Evolutionary conservation across 2,888 invertebrate species (phyloP).

Genomic region (Troilus luridus): DNA sequence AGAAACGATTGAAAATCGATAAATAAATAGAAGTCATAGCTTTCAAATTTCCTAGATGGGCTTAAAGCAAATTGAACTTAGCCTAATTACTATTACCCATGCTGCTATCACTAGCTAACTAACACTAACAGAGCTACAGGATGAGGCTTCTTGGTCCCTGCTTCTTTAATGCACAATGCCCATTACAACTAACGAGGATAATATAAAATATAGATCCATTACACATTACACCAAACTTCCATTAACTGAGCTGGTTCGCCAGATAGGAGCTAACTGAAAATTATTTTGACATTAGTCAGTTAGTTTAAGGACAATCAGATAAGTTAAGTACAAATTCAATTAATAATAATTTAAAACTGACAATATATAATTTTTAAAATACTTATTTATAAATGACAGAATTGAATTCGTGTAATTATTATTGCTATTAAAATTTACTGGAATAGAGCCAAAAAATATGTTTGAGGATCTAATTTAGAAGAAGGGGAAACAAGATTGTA

Average conservation of each 20-base stretch:
- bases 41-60: not conserved
- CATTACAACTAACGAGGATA: slow-evolving; percentile 30
- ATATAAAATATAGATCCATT: slow-evolving; percentile 38
- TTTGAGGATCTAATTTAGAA: too few relatives aligned
- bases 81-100: not conserved
- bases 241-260: not conserved
- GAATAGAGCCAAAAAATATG: too few relatives aligned
- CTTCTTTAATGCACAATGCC: not conserved
- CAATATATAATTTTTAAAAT: too few relatives aligned
- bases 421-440: too few relatives aligned
- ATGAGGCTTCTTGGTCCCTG: not conserved
- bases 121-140: not conserved
- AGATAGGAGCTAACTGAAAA: not conserved
- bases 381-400: too few relatives aligned
- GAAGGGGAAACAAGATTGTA: too few relatives aligned
- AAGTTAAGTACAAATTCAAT: not conserved
- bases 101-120: not conserved
- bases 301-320: not conserved
- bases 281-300: not conserved
- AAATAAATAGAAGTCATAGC: not conserved
- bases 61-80: not conserved
- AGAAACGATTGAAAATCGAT: too few relatives aligned
- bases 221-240: slow-evolving; percentile 17
- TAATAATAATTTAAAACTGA: not conserved
- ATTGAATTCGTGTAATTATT: too few relatives aligned